Percentiles rank a stretch among this genome's conserved stretches.
Conservation (phyloP, 2,113 vertebrate genomes). For the Arothron firmamentum region DNA sequence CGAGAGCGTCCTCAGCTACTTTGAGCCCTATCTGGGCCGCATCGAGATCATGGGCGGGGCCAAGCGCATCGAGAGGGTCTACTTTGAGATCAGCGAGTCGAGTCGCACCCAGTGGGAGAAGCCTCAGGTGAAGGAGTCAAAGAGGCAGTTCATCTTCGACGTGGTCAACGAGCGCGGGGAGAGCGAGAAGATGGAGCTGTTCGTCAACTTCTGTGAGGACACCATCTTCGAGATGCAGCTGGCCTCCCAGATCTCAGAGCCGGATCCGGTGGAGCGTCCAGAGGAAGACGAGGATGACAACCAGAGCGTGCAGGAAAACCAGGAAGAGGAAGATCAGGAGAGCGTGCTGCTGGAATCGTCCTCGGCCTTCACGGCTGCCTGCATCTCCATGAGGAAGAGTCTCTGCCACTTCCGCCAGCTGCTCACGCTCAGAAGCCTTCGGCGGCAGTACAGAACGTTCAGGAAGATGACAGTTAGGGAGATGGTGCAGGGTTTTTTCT, state of each 20-base stretch:
- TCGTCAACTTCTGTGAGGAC: slow-evolving; percentile 99
- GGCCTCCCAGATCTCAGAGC: slow-evolving; percentile 94
- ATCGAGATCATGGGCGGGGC: slow-evolving; percentile 98
- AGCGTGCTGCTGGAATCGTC: slow-evolving; percentile 78
- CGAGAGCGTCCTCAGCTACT: slow-evolving; percentile 94
- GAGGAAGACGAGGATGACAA: slow-evolving; percentile 81
- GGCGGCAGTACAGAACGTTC: slow-evolving; percentile 84
- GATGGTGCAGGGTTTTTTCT: slow-evolving; percentile 85
- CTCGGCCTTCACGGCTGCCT: slow-evolving; percentile 88
- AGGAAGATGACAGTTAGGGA: slow-evolving; percentile 90
- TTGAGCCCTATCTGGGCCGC: slow-evolving; percentile 91
- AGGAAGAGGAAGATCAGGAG: slow-evolving; percentile 80
- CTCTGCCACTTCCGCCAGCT: slow-evolving; percentile 77
- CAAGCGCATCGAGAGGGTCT: slow-evolving; percentile 96
- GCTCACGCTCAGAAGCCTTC: slow-evolving; percentile 85
- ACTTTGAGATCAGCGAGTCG: slow-evolving; percentile 97
- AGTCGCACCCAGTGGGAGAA: slow-evolving; percentile 98
- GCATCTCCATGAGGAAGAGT: slow-evolving; percentile 81
- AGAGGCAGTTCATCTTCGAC: slow-evolving; percentile 98
- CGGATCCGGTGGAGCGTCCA: slow-evolving; percentile 80
- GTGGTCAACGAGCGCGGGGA: slow-evolving; percentile 98
- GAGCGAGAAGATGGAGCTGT: slow-evolving; percentile 99
- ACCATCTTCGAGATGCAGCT: slow-evolving; percentile 99
- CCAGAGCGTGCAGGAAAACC: slow-evolving; percentile 71
- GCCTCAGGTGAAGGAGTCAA: slow-evolving; percentile 97